Base-by-base conservation (phyloP, 2,888 invertebrate genomes). In the Endotricha flammealis region DNA sequence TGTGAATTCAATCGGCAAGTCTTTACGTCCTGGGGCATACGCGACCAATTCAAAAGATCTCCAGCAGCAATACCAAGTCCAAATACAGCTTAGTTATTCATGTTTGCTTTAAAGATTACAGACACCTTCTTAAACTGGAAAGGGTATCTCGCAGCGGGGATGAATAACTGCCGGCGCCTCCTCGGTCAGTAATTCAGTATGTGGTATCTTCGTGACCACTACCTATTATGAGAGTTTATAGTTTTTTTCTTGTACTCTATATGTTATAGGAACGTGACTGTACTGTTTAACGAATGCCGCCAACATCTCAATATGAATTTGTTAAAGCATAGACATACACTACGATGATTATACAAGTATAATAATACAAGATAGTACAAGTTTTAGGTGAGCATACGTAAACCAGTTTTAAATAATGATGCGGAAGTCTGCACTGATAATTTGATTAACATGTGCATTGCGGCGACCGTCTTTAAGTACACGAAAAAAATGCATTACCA, bases 401-500 rank as follows among this genome's bases (percentile, higher is more conserved):
- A 79, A 73, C 73, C 62, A 61, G 75, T 78, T 77, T 68, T 64
- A 64, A 73, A 77, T 67, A 72, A 73, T 68, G 66, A 68, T 66
- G 65, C 71, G 78, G 81, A 82, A 75, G 76, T 79, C 57, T 58
- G 65, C 57, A 69, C 64, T 65, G 79, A 73, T 80, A 80, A 81
- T 81, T 78, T 72, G 64, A 83, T 83, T 83, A 85, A 59, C 81
- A 61, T 66, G 50, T 63, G 59, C 67, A 64, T 57, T 61, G 58
- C 64, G 61, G 57, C 62, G 62, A 62, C 63, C 60, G 62, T 75
- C 70, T 77, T 79, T 77, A 78, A 72, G 67, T 64, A 79, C 65
- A 75, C 66, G 64, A 70, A 79, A 78, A 56, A 77, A 75, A 76
- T 73, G 75, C 82, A 82, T 82, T 80, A 80, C 75, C 78, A 70